A percentile compares a stretch with the other conserved stretches of the same genome.
Evolutionary conservation across 2,113 vertebrate genomes (phyloP).

Genomic region (Guaruba guarouba): DNA sequence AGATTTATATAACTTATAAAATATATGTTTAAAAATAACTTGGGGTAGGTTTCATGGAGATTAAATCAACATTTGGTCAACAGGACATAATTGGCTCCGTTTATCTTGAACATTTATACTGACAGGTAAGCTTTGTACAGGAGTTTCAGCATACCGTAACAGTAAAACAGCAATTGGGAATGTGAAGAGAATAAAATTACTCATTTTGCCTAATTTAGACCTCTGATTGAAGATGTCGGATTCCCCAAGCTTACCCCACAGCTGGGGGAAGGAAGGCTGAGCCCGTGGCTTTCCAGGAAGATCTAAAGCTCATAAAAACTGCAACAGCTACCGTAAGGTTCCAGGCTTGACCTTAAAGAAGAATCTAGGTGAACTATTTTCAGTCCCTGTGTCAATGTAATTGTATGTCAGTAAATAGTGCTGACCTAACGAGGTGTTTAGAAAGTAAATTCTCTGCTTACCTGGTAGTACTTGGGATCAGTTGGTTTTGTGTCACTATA

Average conservation of each 20-base stretch:
- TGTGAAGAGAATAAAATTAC: not conserved
- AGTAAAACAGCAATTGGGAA: not conserved
- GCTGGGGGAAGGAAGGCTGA: not conserved
- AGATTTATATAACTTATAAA: not conserved
- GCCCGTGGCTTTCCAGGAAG: not conserved
- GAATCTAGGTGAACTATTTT: constrained; percentile 35
- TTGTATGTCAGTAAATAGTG: not conserved
- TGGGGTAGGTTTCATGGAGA: not conserved
- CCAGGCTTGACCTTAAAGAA: not conserved
- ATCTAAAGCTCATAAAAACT: not conserved
- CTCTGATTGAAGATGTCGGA: not conserved
- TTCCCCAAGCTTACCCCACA: not conserved
- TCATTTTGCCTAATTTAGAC: not conserved
- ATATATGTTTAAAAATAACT: not conserved
- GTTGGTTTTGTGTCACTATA: not conserved
- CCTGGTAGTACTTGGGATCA: not conserved
- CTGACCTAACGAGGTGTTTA: not conserved
- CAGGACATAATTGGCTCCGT: not conserved
- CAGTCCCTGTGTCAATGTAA: not conserved
- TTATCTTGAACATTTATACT: not conserved
- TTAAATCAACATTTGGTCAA: not conserved
- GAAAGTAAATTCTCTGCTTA: not conserved
- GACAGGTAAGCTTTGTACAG: not conserved
- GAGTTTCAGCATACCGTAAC: not conserved
- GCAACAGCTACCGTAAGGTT: not conserved